Base-by-base conservation (phyloP, 1,140 invertebrate genomes). In the Bombus sylvicola region DNA sequence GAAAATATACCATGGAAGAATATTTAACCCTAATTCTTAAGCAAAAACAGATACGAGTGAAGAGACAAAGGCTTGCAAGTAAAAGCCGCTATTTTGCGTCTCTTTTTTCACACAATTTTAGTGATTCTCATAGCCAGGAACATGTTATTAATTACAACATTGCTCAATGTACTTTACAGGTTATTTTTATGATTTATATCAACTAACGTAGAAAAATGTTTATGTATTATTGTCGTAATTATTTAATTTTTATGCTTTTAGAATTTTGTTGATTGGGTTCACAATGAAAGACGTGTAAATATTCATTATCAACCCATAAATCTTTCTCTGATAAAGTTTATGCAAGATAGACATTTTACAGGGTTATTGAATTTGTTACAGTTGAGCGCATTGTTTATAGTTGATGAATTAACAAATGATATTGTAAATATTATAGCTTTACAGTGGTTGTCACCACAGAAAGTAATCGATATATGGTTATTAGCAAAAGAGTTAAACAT, bases 211-310 rank as follows among this genome's bases (percentile, higher is more conserved):
- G 3, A 68, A 64, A 74, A 8, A 12, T 28, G 64, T 64, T 34
- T 79, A 15, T 4, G 53, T 2, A n/a, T 59, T 34, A 39, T 82
- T 62, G 41, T 75, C 31, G 28, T 28, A 41, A 62, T 37, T 57
- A 71, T 4, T 10, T 53, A 28, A 72, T 85, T 86, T 73, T 83
- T 73, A 66, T 72, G 34, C 75, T 88, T 87, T 41, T 74, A 93
- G 92, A 72, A 86, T 88, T 93, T 92, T 62, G 57, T 93, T 13
- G 28, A 91, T 15, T 93, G 92, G 92, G 74, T 91, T 34, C 59
- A 87, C 4, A 34, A 82, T 37, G n/a, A n/a, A n/a, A n/a, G n/a
- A 18, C 0, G 28, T 6, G 28, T 71, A 22, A 3, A 72, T n/a
- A 5, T 66, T 9, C n/a, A 72, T 25, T 47, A 62, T 64, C 25